A percentile compares a stretch with the other conserved stretches of the same genome.
These are phyloP conservation scores for Holcopasites calliopsidis DNA, from an alignment of 1,140 invertebrate genomes.

Conservation along the genomic window DNA sequence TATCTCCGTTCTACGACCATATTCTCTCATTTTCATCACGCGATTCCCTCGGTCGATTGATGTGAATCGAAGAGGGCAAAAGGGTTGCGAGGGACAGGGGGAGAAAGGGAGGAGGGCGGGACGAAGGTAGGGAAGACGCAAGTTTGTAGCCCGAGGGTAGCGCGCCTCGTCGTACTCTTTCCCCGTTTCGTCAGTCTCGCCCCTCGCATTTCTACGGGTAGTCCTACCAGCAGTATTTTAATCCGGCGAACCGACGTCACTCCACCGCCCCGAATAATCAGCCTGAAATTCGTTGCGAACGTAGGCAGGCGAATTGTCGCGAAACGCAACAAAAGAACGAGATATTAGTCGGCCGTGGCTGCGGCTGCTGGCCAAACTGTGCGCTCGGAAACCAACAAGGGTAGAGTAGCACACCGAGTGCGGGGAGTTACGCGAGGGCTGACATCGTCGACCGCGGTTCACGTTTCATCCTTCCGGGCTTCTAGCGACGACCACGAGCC, in stretches of 20 bases:
- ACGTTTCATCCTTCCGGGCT: slow-evolving; percentile 45
- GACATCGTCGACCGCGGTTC: slow-evolving; percentile 45
- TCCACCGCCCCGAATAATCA: slow-evolving; percentile 75
- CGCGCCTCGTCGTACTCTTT: slow-evolving; percentile 6
- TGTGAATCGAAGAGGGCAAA: not conserved
- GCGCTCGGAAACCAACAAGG: not conserved
- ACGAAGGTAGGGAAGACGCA: slow-evolving; percentile 25
- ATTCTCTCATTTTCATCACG: too few species aligned
- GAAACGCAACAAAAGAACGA: slow-evolving; percentile 76
- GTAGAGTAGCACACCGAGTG: not conserved
- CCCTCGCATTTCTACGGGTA: slow-evolving; percentile 40
- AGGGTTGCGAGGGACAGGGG: not conserved
- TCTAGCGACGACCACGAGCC: not conserved
- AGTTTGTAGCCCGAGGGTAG: slow-evolving; percentile 43
- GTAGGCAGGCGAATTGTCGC: slow-evolving; percentile 67
- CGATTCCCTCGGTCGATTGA: too few species aligned
- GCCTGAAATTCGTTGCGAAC: slow-evolving; percentile 75
- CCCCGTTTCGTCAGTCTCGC: slow-evolving; percentile 39
- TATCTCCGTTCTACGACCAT: slow-evolving; percentile 31
- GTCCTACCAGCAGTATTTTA: slow-evolving; percentile 71
- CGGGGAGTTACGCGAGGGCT: not conserved
- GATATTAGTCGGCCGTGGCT: slow-evolving; percentile 70
- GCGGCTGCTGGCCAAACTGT: slow-evolving; percentile 31
- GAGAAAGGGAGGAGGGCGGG: not conserved
- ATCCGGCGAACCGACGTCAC: slow-evolving; percentile 73